Evolutionary conservation across 1,140 invertebrate genomes (phyloP).

Genomic region (Cryptotermes secundus): DNA sequence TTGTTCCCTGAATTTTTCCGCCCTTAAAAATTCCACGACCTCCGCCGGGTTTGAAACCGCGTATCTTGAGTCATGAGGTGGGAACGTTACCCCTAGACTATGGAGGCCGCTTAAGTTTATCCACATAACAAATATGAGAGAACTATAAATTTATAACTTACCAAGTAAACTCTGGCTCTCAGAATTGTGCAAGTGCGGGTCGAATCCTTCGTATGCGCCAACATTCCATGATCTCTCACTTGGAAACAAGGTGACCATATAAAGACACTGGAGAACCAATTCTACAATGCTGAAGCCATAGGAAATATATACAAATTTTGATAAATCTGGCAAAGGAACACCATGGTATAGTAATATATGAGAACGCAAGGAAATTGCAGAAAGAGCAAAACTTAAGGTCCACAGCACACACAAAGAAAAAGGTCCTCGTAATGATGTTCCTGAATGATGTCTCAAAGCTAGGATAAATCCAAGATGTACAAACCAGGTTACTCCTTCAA

Average conservation of each 20-base stretch:
- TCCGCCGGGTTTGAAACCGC: too few species aligned
- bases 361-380: constrained; percentile 56
- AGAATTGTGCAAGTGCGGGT: neutral
- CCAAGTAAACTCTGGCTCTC: constrained; percentile 31
- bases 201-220: neutral
- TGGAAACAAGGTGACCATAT: constrained; percentile 19
- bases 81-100: too few species aligned
- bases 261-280: constrained; percentile 46
- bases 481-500: constrained; percentile 73
- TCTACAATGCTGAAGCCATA: constrained; percentile 50
- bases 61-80: too few species aligned
- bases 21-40: too few species aligned
- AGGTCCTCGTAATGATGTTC: constrained; percentile 62
- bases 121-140: too few species aligned
- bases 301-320: constrained; percentile 46
- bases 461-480: constrained; percentile 74
- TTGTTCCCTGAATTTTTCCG: too few species aligned
- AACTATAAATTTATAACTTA: constrained; percentile 16
- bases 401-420: constrained; percentile 64
- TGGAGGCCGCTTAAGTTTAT: too few species aligned
- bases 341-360: constrained; percentile 42
- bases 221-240: constrained; percentile 19
- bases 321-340: constrained; percentile 43
- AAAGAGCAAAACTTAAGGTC: constrained; percentile 61
- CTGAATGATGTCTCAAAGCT: constrained; percentile 62